These are phyloP conservation scores for Microcebus tavaratra DNA, from an alignment of 2,113 vertebrate genomes.

Conservation along the genomic window DNA sequence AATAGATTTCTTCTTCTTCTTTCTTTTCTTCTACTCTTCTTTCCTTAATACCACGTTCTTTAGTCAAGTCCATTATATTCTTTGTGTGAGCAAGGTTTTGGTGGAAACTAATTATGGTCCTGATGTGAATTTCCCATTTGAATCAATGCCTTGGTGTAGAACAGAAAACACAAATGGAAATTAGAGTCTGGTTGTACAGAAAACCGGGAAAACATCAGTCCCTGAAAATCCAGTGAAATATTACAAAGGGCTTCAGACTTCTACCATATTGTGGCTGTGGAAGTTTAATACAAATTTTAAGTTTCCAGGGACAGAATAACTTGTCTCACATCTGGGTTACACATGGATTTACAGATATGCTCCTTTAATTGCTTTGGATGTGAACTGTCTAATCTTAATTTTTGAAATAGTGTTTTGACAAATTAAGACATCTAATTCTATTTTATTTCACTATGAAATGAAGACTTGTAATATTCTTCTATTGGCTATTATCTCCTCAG, in stretches of 20 bases:
- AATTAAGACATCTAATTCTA: constrained; percentile 17
- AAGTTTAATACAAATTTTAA: constrained; percentile 8
- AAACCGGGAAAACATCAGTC: not conserved
- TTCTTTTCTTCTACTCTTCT: not conserved
- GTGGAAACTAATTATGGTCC: not conserved
- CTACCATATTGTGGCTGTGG: not conserved
- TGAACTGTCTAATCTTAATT: not conserved
- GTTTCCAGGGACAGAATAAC: not conserved
- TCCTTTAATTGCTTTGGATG: not conserved
- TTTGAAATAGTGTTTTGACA: not conserved
- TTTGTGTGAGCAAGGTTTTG: not conserved
- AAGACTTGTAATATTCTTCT: constrained; percentile 15
- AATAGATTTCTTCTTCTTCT: not conserved
- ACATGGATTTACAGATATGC: constrained; percentile 14
- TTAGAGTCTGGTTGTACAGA: not conserved
- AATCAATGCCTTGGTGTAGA: not conserved
- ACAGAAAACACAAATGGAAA: not conserved
- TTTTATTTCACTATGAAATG: not conserved
- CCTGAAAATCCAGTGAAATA: not conserved
- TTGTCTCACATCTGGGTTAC: not conserved
- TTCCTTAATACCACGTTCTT: not conserved
- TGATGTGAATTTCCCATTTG: not conserved
- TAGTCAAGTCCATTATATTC: not conserved
- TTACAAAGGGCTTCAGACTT: not conserved
- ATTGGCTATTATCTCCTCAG: not conserved